A percentile compares a stretch with the other conserved stretches of the same genome.
These are phyloP conservation scores for Drosophila albomicans DNA, from an alignment of 1,140 invertebrate genomes.

Conservation along the genomic window DNA sequence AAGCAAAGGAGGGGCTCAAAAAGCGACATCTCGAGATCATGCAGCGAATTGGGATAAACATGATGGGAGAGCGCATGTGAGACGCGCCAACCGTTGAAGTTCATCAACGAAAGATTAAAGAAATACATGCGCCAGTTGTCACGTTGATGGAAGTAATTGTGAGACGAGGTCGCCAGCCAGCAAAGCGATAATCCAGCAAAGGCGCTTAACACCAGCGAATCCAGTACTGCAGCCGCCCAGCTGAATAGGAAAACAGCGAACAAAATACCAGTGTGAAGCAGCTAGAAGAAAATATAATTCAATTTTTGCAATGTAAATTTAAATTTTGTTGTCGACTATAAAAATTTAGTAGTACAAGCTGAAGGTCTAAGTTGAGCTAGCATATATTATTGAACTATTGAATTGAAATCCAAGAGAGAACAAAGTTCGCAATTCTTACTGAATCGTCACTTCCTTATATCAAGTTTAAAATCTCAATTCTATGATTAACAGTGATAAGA, in stretches of 20 bases:
- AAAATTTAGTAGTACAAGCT: too few relatives aligned
- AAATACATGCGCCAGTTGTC: slow-evolving; percentile 94
- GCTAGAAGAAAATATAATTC: slow-evolving; percentile 25
- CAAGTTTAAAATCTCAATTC: too few relatives aligned
- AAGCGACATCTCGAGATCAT: slow-evolving; percentile 90
- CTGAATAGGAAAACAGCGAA: slow-evolving; percentile 85
- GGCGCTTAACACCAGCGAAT: slow-evolving; percentile 83
- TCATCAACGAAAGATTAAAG: slow-evolving; percentile 89
- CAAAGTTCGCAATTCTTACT: too few relatives aligned
- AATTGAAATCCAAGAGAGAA: too few relatives aligned
- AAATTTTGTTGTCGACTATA: too few relatives aligned
- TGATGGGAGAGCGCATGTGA: slow-evolving; percentile 93
- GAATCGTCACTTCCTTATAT: too few relatives aligned
- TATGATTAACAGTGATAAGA: too few relatives aligned
- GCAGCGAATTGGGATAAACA: slow-evolving; percentile 91
- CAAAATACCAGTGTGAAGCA: slow-evolving; percentile 83
- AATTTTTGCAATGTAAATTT: too few relatives aligned
- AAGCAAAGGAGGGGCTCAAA: slow-evolving; percentile 90
- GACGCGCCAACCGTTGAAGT: slow-evolving; percentile 90
- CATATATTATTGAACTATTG: too few relatives aligned
- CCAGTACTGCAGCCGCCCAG: slow-evolving; percentile 85
- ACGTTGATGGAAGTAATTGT: slow-evolving; percentile 93
- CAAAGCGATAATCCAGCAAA: slow-evolving; percentile 86
- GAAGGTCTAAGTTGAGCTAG: too few relatives aligned
- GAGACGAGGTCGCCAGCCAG: slow-evolving; percentile 87